These are phyloP conservation scores for Triplophysa yarkandensis DNA, from an alignment of 2,797 vertebrate species.

Conservation along the genomic window DNA sequence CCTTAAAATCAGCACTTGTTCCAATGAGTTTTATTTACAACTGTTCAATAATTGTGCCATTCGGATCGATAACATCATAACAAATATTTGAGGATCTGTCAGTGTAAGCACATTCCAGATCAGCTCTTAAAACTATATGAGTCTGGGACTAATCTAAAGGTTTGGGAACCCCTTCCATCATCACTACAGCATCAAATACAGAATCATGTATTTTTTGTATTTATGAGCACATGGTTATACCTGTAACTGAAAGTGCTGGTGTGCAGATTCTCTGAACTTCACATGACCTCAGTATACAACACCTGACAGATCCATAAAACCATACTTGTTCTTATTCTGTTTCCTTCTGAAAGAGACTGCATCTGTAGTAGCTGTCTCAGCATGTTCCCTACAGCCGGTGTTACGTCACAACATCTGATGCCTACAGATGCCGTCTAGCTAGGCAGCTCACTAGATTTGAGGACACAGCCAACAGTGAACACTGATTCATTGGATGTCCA, in stretches of 20 bases:
- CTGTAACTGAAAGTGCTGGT: too few relatives aligned
- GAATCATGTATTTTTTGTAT: too few relatives aligned
- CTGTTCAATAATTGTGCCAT: neutral
- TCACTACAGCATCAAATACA: too few relatives aligned
- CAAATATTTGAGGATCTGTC: too few relatives aligned
- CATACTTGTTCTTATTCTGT: neutral
- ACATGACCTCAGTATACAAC: neutral
- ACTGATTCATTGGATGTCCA: constrained; percentile 6
- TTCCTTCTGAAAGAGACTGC: neutral
- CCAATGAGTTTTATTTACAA: neutral
- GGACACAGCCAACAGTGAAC: neutral
- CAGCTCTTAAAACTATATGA: too few relatives aligned
- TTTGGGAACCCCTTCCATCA: too few relatives aligned
- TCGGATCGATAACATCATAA: too few relatives aligned
- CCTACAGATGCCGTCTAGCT: neutral
- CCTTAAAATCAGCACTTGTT: neutral
- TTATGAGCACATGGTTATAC: too few relatives aligned
- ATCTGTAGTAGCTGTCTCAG: neutral
- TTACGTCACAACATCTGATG: too few relatives aligned
- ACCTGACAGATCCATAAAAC: neutral
- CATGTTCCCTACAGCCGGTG: neutral
- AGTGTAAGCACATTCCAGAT: too few relatives aligned
- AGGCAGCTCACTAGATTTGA: constrained; percentile 22
- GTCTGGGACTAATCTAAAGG: too few relatives aligned
- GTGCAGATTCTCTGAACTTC: neutral